Conservation (phyloP, 2,888 invertebrate species). For the Lycophotia porphyrea region DNA sequence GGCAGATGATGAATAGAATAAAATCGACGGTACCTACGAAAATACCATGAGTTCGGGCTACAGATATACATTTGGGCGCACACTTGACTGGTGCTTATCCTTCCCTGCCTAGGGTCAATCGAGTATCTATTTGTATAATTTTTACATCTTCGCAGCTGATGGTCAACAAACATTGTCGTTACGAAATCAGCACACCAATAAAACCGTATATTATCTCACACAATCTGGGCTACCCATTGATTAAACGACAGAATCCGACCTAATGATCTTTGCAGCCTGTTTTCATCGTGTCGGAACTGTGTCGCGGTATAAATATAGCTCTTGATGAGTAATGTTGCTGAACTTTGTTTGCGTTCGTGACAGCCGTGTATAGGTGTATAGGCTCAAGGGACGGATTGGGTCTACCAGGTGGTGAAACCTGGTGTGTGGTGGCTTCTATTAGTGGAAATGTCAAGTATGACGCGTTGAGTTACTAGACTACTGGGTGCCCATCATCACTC, state of each 20-base stretch:
- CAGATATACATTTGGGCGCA: neutral
- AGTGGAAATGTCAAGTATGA: neutral
- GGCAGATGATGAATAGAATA: too few relatives aligned
- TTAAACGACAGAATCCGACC: constrained; percentile 45
- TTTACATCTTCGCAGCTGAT: neutral
- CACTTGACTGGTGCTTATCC: neutral
- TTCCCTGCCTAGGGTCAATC: too few relatives aligned
- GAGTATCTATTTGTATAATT: neutral
- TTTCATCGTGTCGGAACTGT: constrained; percentile 59
- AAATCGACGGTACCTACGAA: neutral
- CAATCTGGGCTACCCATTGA: constrained; percentile 43
- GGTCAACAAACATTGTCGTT: neutral
- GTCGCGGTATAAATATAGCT: constrained; percentile 68
- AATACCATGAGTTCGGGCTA: neutral
- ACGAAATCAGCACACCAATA: constrained; percentile 7
- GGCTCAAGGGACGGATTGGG: constrained; percentile 6
- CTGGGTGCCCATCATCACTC: neutral
- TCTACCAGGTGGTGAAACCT: constrained; percentile 42
- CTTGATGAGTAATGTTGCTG: constrained; percentile 64
- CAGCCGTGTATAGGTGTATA: constrained; percentile 22
- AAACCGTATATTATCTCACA: constrained; percentile 18
- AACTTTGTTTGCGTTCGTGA: constrained; percentile 61
- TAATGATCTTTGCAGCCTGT: constrained; percentile 61
- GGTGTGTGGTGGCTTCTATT: constrained; percentile 19
- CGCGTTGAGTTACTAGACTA: neutral